Base-by-base conservation (phyloP, 1,140 invertebrate genomes). In the Drosophila kikkawai region DNA sequence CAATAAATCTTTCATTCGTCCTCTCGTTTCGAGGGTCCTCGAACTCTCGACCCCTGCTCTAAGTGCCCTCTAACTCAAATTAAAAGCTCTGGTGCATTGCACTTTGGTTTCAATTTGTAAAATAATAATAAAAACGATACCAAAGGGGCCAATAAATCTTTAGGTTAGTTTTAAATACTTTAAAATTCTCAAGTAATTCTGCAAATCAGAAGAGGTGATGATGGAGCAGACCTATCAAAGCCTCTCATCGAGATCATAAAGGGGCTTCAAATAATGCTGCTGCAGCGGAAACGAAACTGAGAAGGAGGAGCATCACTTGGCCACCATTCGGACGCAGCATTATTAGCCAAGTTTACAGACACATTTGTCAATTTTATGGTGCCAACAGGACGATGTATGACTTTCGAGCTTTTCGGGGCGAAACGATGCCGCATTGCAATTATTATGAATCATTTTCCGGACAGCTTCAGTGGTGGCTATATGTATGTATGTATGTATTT, bases 361-460 rank as follows among this genome's bases (percentile, higher is more conserved):
- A 91, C 88, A 91, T 91, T 91, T 91, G 88, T 91, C 88, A 91
- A 88, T 85, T 91, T 91, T 88, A 91, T 91, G 87, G 80, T 82
- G 87, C 51, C 87, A 81, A 91, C 76, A 70, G 73, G 82, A 80
- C 71, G 66, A 73, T 67, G 63, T 57, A 80, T 78, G 75, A 77
- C 74, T 77, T 66, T 65, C 47, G 45, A 64, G 75, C 75, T 71
- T 70, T 61, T 44, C 56, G 59, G 63, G 56, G 37, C 48, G 55
- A 68, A 73, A 63, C 73, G 80, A 74, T 84, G 83, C 81, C 83
- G 79, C 87, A 91, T 91, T 87, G 88, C 79, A 83, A 87, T 91
- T 87, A 91, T 91, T 91, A 91, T 91, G 87, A 91, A 84, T 91
- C 83, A 87, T 84, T 75, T 70, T 77, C 66, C 45, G 61, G 76